These are phyloP conservation scores for Luperina nickerlii DNA, from an alignment of 2,888 invertebrate species.

Conservation along the genomic window DNA sequence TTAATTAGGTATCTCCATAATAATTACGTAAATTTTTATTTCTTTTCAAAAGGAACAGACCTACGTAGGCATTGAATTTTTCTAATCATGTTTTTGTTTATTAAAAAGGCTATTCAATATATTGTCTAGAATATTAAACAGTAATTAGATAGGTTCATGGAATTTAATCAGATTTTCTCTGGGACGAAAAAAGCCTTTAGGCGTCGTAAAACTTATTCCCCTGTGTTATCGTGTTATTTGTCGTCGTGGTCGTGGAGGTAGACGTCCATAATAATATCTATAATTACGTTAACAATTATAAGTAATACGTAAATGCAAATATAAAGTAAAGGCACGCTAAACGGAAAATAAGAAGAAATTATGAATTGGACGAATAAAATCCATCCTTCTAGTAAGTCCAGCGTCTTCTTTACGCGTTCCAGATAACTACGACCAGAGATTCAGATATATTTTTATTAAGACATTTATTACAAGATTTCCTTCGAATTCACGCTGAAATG, in stretches of 20 bases:
- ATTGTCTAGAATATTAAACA: neutral
- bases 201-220: neutral
- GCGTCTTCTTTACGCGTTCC: slow-evolving; percentile 18
- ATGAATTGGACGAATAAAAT: slow-evolving; percentile 2
- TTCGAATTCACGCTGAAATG: slow-evolving; percentile 44
- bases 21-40: neutral
- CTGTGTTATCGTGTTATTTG: neutral
- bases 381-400: slow-evolving; percentile 9
- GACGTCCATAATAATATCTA: neutral
- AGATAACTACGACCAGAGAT: slow-evolving; percentile 31
- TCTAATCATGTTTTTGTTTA: neutral
- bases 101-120: neutral
- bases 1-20: neutral
- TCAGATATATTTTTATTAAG: slow-evolving; percentile 51
- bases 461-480: slow-evolving; percentile 43
- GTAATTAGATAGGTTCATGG: neutral
- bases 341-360: neutral
- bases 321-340: neutral
- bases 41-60: slow-evolving; percentile 3
- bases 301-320: neutral
- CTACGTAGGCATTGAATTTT: neutral
- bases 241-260: neutral
- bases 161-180: slow-evolving; percentile 16
- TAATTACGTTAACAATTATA: neutral
- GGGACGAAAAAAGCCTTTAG: neutral